Conservation (phyloP, 2,113 vertebrate genomes). For the Cololabis saira region DNA sequence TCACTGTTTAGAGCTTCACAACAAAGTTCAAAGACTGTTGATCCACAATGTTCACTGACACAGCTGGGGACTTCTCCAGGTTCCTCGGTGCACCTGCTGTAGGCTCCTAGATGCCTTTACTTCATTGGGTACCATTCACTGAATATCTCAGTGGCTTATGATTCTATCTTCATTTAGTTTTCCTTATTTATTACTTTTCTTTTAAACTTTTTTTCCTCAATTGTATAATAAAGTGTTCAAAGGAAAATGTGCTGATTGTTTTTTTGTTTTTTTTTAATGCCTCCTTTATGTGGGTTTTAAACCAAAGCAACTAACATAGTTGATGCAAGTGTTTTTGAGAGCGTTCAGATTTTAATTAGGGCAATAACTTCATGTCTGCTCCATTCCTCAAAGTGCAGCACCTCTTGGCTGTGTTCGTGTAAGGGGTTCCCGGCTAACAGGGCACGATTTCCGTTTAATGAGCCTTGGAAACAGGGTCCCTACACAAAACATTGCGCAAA, state of each 20-base stretch:
- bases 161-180: conserved; percentile 28
- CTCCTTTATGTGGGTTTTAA: neutral
- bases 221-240: conserved; percentile 74
- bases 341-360: conserved; percentile 67
- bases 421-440: conserved; percentile 49
- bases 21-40: conserved; percentile 44
- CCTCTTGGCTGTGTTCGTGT: conserved; percentile 55
- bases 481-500: conserved; percentile 96
- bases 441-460: conserved; percentile 87
- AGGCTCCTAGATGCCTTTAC: conserved; percentile 22
- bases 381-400: conserved; percentile 56
- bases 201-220: conserved; percentile 55
- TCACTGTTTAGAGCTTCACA: neutral
- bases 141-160: conserved; percentile 31
- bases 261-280: neutral
- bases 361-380: conserved; percentile 73
- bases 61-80: conserved; percentile 8
- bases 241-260: conserved; percentile 1
- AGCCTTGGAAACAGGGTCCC: conserved; percentile 88
- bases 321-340: too few species aligned
- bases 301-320: conserved; percentile 3
- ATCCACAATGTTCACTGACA: conserved; percentile 12
- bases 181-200: conserved; percentile 74
- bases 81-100: conserved; percentile 8
- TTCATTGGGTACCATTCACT: conserved; percentile 16